These are phyloP conservation scores for Acanthosepion lycidas DNA, from an alignment of 2,888 invertebrate genomes.

Conservation along the genomic window DNA sequence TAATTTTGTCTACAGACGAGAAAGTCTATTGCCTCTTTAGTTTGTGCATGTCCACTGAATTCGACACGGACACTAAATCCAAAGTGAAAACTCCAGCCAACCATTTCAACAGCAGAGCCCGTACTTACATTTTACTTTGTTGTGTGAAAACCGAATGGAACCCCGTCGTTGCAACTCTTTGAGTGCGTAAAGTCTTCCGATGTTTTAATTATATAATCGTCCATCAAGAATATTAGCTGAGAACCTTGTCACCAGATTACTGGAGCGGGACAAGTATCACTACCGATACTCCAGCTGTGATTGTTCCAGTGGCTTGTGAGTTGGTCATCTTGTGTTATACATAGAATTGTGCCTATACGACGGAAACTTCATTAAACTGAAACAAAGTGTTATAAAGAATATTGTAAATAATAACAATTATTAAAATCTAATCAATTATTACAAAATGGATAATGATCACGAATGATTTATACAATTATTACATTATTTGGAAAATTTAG, in stretches of 20 bases:
- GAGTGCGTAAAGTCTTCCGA: neutral
- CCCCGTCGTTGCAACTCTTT: neutral
- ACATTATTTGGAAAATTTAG: too few species aligned
- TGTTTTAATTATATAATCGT: neutral
- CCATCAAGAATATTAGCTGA: neutral
- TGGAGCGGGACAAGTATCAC: neutral
- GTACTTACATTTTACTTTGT: neutral
- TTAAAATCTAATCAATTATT: neutral
- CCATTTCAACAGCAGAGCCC: neutral
- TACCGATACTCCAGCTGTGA: neutral
- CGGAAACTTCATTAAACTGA: too few species aligned
- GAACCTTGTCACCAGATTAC: neutral
- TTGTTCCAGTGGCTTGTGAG: neutral
- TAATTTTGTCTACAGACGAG: too few species aligned
- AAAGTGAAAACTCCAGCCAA: neutral
- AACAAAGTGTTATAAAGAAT: too few species aligned
- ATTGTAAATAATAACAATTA: neutral
- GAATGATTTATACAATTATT: too few species aligned
- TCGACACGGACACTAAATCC: neutral
- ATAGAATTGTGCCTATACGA: too few species aligned
- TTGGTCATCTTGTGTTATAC: neutral
- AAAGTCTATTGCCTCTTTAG: neutral
- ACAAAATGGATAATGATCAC: neutral
- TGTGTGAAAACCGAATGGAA: neutral
- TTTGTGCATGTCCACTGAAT: neutral